Percentiles rank a stretch among this genome's conserved stretches.
These are phyloP conservation scores for Eumacrocentrus americanus DNA, from an alignment of 2,888 invertebrate species.

Conservation along the genomic window DNA sequence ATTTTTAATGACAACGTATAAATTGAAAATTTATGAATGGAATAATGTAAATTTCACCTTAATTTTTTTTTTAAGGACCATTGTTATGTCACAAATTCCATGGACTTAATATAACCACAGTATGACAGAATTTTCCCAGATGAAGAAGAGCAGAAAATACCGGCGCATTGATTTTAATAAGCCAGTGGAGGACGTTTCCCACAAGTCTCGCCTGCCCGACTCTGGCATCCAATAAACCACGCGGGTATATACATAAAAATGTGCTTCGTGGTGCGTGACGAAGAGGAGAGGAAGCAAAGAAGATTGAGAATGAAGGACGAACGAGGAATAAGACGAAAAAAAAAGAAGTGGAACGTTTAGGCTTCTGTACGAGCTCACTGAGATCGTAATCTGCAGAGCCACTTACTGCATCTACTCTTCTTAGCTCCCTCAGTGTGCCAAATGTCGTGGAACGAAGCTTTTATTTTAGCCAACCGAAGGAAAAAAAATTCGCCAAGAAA, in stretches of 20 bases:
- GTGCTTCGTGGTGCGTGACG: conserved; percentile 18
- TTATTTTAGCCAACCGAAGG: neutral
- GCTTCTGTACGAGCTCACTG: neutral
- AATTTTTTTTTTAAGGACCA: too few species aligned
- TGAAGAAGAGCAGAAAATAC: neutral
- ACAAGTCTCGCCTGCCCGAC: conserved; percentile 1
- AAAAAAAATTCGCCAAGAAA: too few species aligned
- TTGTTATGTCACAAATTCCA: too few species aligned
- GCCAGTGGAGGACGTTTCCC: neutral
- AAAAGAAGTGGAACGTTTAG: neutral
- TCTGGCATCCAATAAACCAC: conserved; percentile 22
- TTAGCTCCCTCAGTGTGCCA: conserved; percentile 1
- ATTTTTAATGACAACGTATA: too few species aligned
- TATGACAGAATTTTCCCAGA: too few species aligned
- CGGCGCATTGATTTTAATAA: neutral
- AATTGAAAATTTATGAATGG: too few species aligned
- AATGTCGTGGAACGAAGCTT: conserved; percentile 15
- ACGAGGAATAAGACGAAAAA: neutral
- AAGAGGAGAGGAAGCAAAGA: neutral
- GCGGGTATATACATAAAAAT: conserved; percentile 10
- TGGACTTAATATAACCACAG: too few species aligned
- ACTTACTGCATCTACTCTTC: neutral
- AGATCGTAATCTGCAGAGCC: conserved; percentile 11
- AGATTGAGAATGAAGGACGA: neutral
- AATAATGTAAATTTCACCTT: too few species aligned